Evolutionary conservation across 2,113 vertebrate species (phyloP).

Genomic region (Xenopus laevis): DNA sequence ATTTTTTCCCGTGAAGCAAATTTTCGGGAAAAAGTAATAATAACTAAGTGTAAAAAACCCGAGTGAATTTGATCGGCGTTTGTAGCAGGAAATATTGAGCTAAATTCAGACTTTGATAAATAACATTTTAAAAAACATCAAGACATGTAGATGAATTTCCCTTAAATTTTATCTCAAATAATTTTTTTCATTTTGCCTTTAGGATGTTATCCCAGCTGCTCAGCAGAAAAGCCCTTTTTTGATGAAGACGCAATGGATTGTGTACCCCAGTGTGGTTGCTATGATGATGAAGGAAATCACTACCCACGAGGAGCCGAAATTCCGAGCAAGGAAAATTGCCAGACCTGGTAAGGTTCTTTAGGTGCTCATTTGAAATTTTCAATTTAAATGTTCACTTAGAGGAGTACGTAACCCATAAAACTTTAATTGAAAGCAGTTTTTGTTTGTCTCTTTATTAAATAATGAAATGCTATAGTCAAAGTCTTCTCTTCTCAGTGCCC

Average conservation of each 20-base stretch:
- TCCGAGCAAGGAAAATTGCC: slow-evolving; percentile 68
- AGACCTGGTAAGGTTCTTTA: slow-evolving; percentile 73
- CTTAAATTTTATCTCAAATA: not conserved
- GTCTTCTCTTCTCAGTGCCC: too few species aligned
- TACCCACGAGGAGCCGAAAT: slow-evolving; percentile 62
- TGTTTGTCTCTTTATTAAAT: too few species aligned
- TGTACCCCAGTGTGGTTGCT: slow-evolving; percentile 74
- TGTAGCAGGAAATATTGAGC: too few species aligned
- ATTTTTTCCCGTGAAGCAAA: too few species aligned
- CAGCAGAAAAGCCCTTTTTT: slow-evolving; percentile 72
- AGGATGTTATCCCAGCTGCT: slow-evolving; percentile 92
- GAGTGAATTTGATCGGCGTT: too few species aligned
- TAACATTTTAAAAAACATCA: too few species aligned
- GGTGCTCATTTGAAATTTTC: not conserved
- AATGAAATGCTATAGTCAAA: too few species aligned
- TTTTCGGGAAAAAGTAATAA: too few species aligned
- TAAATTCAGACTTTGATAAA: too few species aligned
- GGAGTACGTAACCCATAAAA: not conserved
- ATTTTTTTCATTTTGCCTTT: not conserved
- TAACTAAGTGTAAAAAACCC: too few species aligned
- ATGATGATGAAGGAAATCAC: slow-evolving; percentile 61
- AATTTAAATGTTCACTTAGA: not conserved
- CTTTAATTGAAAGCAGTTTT: too few species aligned
- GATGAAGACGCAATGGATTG: slow-evolving; percentile 86
- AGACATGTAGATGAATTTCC: not conserved